Conservation (phyloP, 2,797 vertebrate species). For the Hafferia zeledoni region DNA sequence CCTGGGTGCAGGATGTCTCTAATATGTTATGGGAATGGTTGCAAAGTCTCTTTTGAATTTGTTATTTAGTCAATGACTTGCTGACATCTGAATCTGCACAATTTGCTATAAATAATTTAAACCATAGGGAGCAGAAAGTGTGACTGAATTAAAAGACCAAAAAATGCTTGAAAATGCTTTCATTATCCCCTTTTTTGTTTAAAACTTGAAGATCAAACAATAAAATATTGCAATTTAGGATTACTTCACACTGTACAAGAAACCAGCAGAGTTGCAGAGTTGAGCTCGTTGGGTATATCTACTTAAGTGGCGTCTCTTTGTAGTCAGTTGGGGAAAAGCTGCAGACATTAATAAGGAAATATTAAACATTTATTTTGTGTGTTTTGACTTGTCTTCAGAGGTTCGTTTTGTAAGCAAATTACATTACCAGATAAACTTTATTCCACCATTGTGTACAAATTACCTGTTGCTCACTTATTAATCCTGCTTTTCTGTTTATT, state of each 20-base stretch:
- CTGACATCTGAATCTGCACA: not conserved
- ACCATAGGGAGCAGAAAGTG: not conserved
- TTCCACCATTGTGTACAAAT: not conserved
- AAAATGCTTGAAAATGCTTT: slow-evolving; percentile 20
- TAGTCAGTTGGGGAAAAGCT: not conserved
- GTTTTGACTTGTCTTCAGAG: not conserved
- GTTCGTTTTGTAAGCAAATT: not conserved
- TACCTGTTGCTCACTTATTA: not conserved
- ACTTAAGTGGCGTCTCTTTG: not conserved
- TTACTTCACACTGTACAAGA: not conserved
- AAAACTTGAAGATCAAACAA: slow-evolving; percentile 52
- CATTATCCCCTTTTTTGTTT: not conserved
- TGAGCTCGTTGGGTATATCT: not conserved
- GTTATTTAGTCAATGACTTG: slow-evolving; percentile 7
- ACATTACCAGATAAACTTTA: not conserved
- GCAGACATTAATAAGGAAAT: slow-evolving; percentile 8
- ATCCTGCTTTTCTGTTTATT: not conserved
- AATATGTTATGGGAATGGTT: not conserved
- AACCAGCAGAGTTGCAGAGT: not conserved
- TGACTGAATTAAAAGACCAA: not conserved
- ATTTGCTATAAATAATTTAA: slow-evolving; percentile 33
- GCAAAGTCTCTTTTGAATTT: not conserved
- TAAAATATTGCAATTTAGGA: not conserved
- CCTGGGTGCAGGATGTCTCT: not conserved
- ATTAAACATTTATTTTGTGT: slow-evolving; percentile 17